Evolutionary conservation across 2,113 vertebrate species (phyloP).

Genomic region (Dicaeum eximium): DNA sequence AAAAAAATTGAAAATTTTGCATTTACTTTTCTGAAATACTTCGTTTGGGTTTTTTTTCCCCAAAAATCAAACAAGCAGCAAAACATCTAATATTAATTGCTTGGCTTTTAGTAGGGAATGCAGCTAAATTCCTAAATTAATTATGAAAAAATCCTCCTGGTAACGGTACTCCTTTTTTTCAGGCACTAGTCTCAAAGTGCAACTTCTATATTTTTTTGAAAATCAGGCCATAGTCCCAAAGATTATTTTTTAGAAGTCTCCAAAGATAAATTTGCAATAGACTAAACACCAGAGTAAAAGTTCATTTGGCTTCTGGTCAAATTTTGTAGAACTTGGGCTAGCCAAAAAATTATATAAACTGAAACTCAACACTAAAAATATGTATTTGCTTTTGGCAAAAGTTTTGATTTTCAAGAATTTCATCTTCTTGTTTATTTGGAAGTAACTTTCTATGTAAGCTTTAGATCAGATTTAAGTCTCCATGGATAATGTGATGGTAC

Average conservation of each 20-base stretch:
- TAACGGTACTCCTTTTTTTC: neutral
- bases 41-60: neutral
- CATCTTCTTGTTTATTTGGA: neutral
- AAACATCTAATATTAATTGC: neutral
- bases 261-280: neutral
- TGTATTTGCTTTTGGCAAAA: neutral
- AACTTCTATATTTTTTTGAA: neutral
- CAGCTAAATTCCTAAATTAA: neutral
- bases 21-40: neutral
- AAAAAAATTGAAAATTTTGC: neutral
- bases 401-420: neutral
- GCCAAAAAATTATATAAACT: neutral
- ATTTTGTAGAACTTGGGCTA: neutral
- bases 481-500: neutral
- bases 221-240: neutral
- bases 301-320: slow-evolving; percentile 9
- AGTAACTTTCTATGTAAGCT: neutral
- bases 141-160: neutral
- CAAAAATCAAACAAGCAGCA: neutral
- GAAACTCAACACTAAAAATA: neutral
- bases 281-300: neutral
- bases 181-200: neutral
- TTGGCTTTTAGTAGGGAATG: neutral
- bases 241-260: neutral
- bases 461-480: neutral